A percentile compares a stretch with the other conserved stretches of the same genome.
Conservation (phyloP, 2,888 invertebrate species). For the Rhodophaea formosa region DNA sequence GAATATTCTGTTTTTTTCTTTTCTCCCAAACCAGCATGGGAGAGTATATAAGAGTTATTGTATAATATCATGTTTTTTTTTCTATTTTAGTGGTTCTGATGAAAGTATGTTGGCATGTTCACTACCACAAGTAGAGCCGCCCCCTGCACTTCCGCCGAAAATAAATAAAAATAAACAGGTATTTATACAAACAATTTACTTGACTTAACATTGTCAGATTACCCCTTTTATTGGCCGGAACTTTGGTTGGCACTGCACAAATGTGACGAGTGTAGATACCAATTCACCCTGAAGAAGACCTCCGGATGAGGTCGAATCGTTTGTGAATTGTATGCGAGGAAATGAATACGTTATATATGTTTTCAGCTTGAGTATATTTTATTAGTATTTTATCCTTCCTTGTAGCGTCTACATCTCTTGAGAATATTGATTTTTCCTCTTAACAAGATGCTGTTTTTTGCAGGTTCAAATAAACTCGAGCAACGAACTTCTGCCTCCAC, state of each 20-base stretch:
- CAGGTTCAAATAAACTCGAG: constrained; percentile 65
- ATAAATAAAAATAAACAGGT: constrained; percentile 72
- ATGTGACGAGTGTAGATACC: no score
- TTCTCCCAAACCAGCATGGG: background rate
- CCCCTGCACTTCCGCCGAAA: constrained; percentile 81
- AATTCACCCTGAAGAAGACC: no score
- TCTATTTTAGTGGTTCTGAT: constrained; percentile 64
- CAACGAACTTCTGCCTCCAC: constrained; percentile 68
- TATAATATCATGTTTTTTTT: constrained; percentile 3
- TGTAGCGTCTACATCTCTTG: background rate
- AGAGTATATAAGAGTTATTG: background rate
- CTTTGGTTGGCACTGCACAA: no score
- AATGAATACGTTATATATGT: no score
- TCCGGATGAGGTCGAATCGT: no score
- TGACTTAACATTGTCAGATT: no score
- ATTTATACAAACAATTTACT: constrained; percentile 3
- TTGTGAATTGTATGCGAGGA: no score
- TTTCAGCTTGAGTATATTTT: background rate
- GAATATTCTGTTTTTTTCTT: background rate
- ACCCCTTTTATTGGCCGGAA: no score
- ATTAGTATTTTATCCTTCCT: background rate
- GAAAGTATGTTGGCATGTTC: constrained; percentile 71
- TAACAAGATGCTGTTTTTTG: constrained; percentile 26
- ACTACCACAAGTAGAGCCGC: constrained; percentile 66
- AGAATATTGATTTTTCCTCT: background rate